phyloP scores from a whole-genome alignment of 2,888 invertebrate genomes.

The Drosophila dives region DNA sequence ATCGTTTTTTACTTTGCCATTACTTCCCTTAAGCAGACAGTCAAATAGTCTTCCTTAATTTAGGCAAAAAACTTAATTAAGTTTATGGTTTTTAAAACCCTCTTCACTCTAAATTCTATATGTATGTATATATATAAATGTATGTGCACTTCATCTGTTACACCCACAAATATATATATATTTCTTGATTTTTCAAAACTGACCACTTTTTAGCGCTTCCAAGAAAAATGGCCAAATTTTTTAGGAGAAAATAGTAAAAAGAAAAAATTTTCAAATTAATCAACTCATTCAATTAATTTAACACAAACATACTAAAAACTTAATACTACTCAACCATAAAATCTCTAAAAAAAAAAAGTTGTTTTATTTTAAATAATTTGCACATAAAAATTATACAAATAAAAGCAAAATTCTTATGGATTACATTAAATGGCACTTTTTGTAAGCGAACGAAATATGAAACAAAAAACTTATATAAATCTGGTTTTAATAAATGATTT shows the following conservation, averaged over 20 bases:
- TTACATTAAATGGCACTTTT: constrained; percentile 71
- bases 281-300: constrained; percentile 52
- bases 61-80: constrained; percentile 59
- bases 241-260: constrained; percentile 62
- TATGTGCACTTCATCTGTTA: constrained; percentile 23
- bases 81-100: constrained; percentile 42
- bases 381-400: constrained; percentile 45
- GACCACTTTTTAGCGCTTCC: constrained; percentile 84
- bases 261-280: constrained; percentile 44
- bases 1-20: constrained; percentile 30
- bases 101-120: constrained; percentile 5
- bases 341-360: constrained; percentile 10
- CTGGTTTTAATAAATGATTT: constrained; percentile 58
- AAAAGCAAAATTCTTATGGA: constrained; percentile 40
- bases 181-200: constrained; percentile 69
- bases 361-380: constrained; percentile 53
- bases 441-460: constrained; percentile 47
- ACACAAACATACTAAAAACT: constrained; percentile 5
- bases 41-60: constrained; percentile 73
- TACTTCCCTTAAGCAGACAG: constrained; percentile 56
- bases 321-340: constrained; percentile 40
- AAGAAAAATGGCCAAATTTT: constrained; percentile 84
- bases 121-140: constrained; percentile 5
- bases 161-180: constrained; percentile 22
- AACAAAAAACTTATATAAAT: constrained; percentile 38